A percentile compares a stretch with the other conserved stretches of the same genome.
phyloP scores from a whole-genome alignment of 1,140 invertebrate genomes.

The Euschistus heros region DNA sequence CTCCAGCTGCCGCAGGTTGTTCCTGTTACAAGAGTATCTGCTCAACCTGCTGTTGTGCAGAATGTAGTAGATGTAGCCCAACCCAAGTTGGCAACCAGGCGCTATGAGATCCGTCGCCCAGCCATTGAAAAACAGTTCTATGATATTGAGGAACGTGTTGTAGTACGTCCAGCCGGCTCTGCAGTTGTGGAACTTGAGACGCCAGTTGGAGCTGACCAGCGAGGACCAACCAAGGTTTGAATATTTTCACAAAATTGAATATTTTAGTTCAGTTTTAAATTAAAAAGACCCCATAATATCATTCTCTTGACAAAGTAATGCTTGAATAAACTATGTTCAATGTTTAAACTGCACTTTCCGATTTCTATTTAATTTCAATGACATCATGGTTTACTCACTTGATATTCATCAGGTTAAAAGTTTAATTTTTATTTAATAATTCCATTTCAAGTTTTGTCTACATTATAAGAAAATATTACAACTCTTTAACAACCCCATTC shows the following conservation, averaged over 20 bases:
- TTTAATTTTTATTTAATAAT: too few relatives aligned
- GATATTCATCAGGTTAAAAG: too few relatives aligned
- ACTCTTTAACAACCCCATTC: too few relatives aligned
- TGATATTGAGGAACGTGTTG: slow-evolving; percentile 50
- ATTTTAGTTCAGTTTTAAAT: too few relatives aligned
- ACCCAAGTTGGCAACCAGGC: slow-evolving; percentile 40
- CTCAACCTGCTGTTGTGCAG: slow-evolving; percentile 41
- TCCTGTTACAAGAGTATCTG: slow-evolving; percentile 41
- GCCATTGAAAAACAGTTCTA: slow-evolving; percentile 55
- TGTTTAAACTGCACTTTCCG: too few relatives aligned
- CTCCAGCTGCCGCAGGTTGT: slow-evolving; percentile 42
- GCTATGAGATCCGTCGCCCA: slow-evolving; percentile 46
- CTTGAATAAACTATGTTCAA: too few relatives aligned
- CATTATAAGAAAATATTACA: too few relatives aligned
- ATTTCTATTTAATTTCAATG: too few relatives aligned
- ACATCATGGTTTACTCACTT: too few relatives aligned
- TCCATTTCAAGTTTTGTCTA: too few relatives aligned
- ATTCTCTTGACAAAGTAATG: too few relatives aligned
- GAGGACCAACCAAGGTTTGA: slow-evolving; percentile 25
- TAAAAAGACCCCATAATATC: too few relatives aligned
- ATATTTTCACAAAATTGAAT: slow-evolving; percentile 33
- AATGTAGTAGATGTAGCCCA: slow-evolving; percentile 44
- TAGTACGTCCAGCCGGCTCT: slow-evolving; percentile 50
- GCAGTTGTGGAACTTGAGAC: slow-evolving; percentile 49
- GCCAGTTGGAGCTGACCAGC: slow-evolving; percentile 46